Evolutionary conservation across 2,113 vertebrate species (phyloP), one percentile per base, ranked within the genome.

Genomic region (Sturnira hondurensis): DNA sequence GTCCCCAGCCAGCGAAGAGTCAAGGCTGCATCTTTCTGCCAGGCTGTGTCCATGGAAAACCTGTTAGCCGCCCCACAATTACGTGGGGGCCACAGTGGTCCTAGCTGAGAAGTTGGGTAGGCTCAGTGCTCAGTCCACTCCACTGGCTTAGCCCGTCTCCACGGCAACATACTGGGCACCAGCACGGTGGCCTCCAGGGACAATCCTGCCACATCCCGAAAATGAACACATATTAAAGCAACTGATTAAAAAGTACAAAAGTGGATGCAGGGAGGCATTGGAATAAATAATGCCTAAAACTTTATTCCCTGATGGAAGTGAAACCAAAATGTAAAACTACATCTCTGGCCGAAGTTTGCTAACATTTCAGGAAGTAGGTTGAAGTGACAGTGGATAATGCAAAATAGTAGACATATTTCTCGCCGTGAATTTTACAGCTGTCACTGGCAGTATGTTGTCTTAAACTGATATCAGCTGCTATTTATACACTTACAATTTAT

Each of bases 401-500:
- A 81, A 96, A 95, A 96, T 85, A 71, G 73, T 87, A 97, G 97
- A 97, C 92, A 28, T 68, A 73, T 96, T 97, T 98, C 88, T 97
- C 45, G 47, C 61, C 67, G 1, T 93, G 89, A 81, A 88, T 95
- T 97, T 98, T 94, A 94, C n/a, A 96, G 68, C 95, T 98, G 97
- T 97, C 95, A 96, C 19, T 67, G 38, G 45, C 31, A 14, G 11
- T 87, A 28, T 85, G 14, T 86, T 94, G 97, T 90, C 70, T 94
- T 97, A 89, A 61, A 91, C 98, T 96, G 97, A 76, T 98, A 97
- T 97, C 96, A 97, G 58, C 93, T 98, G 96, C 98, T 99, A 97
- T 98, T 99, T 98, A 98, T 98, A 98, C 97, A 98, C 97, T 98
- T 98, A 98, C 26, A 98, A 97, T 98, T 98, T 98, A 97, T 97